phyloP scores from a whole-genome alignment of 2,888 invertebrate genomes.

The Aquatica leii region DNA sequence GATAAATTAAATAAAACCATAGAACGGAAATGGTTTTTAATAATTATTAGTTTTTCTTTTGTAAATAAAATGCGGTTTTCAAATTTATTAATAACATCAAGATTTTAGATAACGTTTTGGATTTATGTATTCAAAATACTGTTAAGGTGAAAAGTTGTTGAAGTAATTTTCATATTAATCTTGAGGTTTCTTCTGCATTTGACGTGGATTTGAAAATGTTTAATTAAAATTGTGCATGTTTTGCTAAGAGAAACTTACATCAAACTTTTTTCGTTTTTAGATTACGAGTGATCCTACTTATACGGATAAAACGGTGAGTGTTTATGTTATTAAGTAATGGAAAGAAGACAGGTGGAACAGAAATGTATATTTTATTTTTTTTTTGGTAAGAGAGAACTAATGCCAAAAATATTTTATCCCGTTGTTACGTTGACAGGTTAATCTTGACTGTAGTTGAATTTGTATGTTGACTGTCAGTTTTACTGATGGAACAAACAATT shows the following conservation, averaged over 20 bases:
- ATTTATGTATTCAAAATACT: not conserved
- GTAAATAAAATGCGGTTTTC: too few relatives aligned
- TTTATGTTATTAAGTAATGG: too few relatives aligned
- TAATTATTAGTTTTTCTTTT: too few relatives aligned
- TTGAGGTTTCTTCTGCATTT: constrained; percentile 1
- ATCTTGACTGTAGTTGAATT: constrained; percentile 32
- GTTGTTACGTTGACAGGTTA: constrained; percentile 29
- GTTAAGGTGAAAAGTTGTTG: constrained; percentile 2
- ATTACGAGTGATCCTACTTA: constrained; percentile 6
- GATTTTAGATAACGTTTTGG: too few relatives aligned
- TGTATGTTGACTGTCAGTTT: constrained; percentile 28
- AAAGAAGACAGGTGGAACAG: constrained; percentile 8
- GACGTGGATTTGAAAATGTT: constrained; percentile 3
- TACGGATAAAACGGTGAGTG: not conserved
- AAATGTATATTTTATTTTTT: constrained; percentile 5
- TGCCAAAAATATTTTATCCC: constrained; percentile 24
- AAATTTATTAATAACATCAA: too few relatives aligned
- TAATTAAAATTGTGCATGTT: not conserved
- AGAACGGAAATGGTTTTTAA: too few relatives aligned
- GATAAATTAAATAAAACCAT: too few relatives aligned
- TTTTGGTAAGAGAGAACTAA: not conserved
- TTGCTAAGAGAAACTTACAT: not conserved
- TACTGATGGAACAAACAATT: constrained; percentile 28
- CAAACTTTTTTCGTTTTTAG: constrained; percentile 6
- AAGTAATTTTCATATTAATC: constrained; percentile 9